phyloP scores from a whole-genome alignment of 2,888 invertebrate species.

The Eilema griseolum region DNA sequence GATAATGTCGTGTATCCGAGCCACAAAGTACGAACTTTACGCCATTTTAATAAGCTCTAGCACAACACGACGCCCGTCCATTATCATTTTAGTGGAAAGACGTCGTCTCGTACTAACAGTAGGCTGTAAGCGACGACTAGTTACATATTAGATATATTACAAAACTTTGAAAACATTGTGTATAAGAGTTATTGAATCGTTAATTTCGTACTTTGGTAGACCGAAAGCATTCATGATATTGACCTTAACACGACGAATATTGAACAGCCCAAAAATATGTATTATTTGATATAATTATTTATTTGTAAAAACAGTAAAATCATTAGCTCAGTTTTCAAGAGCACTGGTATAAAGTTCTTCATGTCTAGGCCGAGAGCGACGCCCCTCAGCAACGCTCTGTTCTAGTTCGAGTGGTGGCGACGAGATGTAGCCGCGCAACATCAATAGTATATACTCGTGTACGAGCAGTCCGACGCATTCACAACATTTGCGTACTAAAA shows the following conservation, averaged over 20 bases:
- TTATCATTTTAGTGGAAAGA: background rate
- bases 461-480: conserved; percentile 41
- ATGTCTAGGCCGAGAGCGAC: conserved; percentile 29
- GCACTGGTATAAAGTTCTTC: conserved; percentile 38
- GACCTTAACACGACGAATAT: conserved; percentile 43
- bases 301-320: conserved; percentile 38
- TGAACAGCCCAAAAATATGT: conserved; percentile 44
- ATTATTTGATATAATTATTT: conserved; percentile 35
- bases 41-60: conserved; percentile 1
- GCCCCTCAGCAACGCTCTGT: conserved; percentile 31
- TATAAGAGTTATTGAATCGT: conserved; percentile 13
- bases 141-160: background rate
- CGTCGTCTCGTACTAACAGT: background rate
- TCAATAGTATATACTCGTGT: conserved; percentile 26
- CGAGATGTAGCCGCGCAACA: conserved; percentile 44
- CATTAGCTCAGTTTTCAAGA: conserved; percentile 25
- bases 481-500: conserved; percentile 39
- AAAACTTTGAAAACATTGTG: background rate
- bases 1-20: conserved; percentile 38
- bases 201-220: conserved; percentile 36
- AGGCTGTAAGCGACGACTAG: background rate
- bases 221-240: conserved; percentile 38
- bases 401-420: conserved; percentile 44
- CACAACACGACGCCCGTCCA: background rate
- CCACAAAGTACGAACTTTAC: conserved; percentile 31